phyloP scores from a whole-genome alignment of 2,113 vertebrate species.

The Hyperoodon ampullatus region DNA sequence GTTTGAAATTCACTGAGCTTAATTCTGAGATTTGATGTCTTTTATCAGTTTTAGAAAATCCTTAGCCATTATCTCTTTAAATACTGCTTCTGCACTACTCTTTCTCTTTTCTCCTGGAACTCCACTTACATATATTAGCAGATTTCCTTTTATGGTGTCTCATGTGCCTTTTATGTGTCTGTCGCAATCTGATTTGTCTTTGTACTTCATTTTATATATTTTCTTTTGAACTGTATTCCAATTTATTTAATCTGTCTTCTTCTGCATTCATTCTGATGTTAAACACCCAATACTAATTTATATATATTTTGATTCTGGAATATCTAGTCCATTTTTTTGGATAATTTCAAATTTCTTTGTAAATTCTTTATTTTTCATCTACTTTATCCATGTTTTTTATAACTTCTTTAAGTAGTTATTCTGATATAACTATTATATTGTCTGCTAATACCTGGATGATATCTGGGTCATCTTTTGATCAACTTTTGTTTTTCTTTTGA shows the following conservation, averaged over 20 bases:
- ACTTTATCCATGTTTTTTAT: background rate
- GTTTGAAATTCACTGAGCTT: background rate
- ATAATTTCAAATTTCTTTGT: background rate
- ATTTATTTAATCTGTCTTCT: background rate
- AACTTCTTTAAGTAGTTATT: slow-evolving; percentile 21
- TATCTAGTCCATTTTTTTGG: background rate
- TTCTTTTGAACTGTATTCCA: background rate
- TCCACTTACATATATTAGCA: background rate
- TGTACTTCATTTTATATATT: background rate
- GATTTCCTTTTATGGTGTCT: background rate
- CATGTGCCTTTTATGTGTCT: background rate
- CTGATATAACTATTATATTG: background rate
- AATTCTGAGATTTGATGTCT: background rate
- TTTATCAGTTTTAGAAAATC: background rate
- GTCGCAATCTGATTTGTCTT: background rate
- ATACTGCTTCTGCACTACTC: background rate
- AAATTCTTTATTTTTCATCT: background rate
- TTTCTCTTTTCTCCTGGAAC: background rate
- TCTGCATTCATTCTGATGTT: background rate
- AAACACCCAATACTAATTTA: background rate
- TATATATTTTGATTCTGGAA: background rate
- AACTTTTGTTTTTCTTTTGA: background rate
- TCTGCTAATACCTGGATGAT: background rate
- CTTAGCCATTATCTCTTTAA: background rate
- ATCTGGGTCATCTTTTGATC: background rate